Percentiles rank a stretch among this genome's conserved stretches.
Conservation (phyloP, 2,888 invertebrate species). For the Trachelus tabidus region DNA sequence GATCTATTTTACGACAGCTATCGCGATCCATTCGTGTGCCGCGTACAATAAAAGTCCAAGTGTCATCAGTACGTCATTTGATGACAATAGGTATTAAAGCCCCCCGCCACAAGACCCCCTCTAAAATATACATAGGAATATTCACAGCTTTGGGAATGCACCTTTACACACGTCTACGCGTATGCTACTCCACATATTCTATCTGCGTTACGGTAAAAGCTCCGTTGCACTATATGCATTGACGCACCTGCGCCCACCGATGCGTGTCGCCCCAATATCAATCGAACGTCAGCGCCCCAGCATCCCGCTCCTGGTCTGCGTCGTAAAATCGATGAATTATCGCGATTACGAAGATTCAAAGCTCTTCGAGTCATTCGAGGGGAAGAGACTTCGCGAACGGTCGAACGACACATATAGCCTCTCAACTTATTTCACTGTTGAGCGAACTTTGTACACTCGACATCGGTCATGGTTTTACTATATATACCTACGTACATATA, state of each 20-base stretch:
- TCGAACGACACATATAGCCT: neutral
- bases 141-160: neutral
- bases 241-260: constrained; percentile 42
- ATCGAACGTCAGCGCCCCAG: constrained; percentile 1
- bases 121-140: neutral
- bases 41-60: neutral
- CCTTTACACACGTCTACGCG: neutral
- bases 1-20: neutral
- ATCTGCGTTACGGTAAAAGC: neutral
- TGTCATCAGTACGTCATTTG: constrained; percentile 6
- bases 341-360: constrained; percentile 12
- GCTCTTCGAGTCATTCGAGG: neutral
- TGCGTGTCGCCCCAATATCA: constrained; percentile 47
- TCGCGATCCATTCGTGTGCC: neutral
- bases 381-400: neutral
- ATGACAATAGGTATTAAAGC: constrained; percentile 3
- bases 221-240: neutral
- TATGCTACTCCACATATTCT: neutral
- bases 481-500: constrained; percentile 1
- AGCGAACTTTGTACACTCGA: neutral
- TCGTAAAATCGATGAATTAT: constrained; percentile 50
- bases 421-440: neutral
- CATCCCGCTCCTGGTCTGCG: constrained; percentile 11
- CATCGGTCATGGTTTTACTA: neutral
- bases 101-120: neutral